Evolutionary conservation across 1,140 invertebrate genomes (phyloP), one percentile per base, ranked within the genome.

Genomic region (Forficula auricularia): DNA sequence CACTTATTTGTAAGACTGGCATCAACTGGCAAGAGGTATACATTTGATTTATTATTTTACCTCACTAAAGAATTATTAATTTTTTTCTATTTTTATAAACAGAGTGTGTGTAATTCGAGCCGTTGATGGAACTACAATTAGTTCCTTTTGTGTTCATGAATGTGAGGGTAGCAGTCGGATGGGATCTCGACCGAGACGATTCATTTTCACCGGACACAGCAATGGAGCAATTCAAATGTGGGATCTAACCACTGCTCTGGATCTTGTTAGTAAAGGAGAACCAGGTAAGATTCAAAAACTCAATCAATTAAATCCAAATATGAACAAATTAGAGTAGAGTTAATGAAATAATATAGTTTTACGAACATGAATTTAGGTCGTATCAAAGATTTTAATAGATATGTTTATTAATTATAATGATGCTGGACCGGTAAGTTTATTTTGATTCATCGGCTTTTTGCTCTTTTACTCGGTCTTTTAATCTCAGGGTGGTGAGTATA

Each of bases 141-240:
- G 85, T 41, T 86, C 89, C 2, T 98, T 97, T 65, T 90, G 85
- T 60, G 87, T 96, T 10, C 90, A 95, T 56, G 91, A 97, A 62
- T 97, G 90, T 61, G 92, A 97, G 65, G 90, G 89, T 0, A 88
- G 86, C 0, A 82, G 76, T 56, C 69, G 88, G 27, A 89, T 91
- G 80, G 87, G 86, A 2, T 87, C 89, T 10, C 67, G 89, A 42
- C 88, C 89, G 1, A 65, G 88, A 9, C 59, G 91, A 45, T 89
- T 94, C 54, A 80, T 98, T 52, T 83, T 98, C 50, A 95, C 91
- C 13, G 94, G 92, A 3, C 92, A 97, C 59, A 77, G 79, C 13
- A 94, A 88, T 58, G 92, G 94, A 37, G 81, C 82, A 39, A 82
- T 96, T 51, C 91, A 96, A 68, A 91, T 97, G 83, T 98, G 91